Percentiles rank a stretch among this genome's conserved stretches.
Conservation (phyloP, 2,113 vertebrate genomes). For the Psammodynastes pulverulentus region DNA sequence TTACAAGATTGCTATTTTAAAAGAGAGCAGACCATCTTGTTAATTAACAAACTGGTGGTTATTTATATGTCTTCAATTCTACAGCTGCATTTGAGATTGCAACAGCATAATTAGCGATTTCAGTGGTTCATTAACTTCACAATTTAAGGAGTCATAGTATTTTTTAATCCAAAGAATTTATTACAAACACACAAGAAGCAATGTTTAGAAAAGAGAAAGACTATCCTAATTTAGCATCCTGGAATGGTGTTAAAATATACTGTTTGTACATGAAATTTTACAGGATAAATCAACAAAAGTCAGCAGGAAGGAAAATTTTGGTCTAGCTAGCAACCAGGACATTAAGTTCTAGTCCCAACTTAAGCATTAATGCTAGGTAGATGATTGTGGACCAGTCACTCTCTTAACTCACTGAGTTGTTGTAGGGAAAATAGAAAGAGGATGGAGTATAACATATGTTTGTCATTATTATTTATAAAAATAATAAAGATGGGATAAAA, state of each 20-base stretch:
- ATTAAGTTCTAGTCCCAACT: background rate
- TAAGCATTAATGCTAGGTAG: background rate
- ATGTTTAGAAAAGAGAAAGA: background rate
- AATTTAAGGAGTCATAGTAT: background rate
- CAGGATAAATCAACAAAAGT: background rate
- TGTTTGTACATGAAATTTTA: background rate
- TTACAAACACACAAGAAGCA: background rate
- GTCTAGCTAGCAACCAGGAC: background rate
- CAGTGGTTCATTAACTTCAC: constrained; percentile 5
- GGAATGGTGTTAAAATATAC: background rate
- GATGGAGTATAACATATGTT: background rate
- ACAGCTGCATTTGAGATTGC: background rate
- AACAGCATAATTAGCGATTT: constrained; percentile 12
- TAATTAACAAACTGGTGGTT: constrained; percentile 21
- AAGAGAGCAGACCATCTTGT: constrained; percentile 2
- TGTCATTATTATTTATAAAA: background rate
- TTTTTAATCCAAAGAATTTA: background rate
- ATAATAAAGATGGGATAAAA: background rate
- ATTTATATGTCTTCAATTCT: constrained; percentile 18
- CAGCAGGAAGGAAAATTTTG: background rate
- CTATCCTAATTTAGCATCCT: background rate
- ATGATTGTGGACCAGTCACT: background rate
- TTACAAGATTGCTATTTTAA: background rate
- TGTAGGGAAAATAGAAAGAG: background rate
- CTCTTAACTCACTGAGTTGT: background rate